Evolutionary conservation across 2,113 vertebrate species (phyloP), one percentile per base, ranked within the genome.

Genomic region (Alethe castanea): DNA sequence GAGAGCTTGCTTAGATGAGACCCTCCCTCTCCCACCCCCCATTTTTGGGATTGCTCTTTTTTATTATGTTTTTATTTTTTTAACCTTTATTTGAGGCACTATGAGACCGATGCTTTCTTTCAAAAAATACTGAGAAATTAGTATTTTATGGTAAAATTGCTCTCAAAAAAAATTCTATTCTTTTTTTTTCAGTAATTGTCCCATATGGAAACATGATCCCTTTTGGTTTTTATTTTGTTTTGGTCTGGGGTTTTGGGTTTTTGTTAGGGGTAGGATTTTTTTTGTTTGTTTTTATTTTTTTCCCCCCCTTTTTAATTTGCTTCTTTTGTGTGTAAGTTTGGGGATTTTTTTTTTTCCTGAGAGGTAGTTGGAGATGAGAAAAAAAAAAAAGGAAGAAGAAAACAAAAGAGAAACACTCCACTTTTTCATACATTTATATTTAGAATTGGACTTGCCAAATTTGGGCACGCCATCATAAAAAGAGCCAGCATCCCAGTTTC

Each of bases 1-100:
- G 12, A 20, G 15, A 77, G 20, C 36, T 72, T 64, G 22, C 33
- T 48, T 57, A 40, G 12, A 52, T 76, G 24, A 60, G 48, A 48
- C 22, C 17, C 17, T 17, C 14, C 6, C 5, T 12, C 24, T 24
- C 48, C 13, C 8, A 2, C 7, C 3, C 2, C 6, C 14, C 5
- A 15, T 12, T 9, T 48, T 45, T 77, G n/a, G 19, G 17, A 19
- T 56, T 6, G 52, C 7, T 31, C 36, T 38, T 19, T 50, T 16
- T 71, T 31, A n/a, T n/a, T n/a, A n/a, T 72, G 23, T 6, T 8
- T 31, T 45, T 38, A 18, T 45, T 16, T 71, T 31, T 72, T 29
- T 6, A 36, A 6, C 2, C 14, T 45, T 54, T 28, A 24, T 65
- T 28, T 57, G 18, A 61, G 6, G 6, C 7, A 9, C 14, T 65